Percentiles rank a stretch among this genome's conserved stretches.
Evolutionary conservation across 1,140 invertebrate genomes (phyloP).

Genomic region (Euborellia annulipes): DNA sequence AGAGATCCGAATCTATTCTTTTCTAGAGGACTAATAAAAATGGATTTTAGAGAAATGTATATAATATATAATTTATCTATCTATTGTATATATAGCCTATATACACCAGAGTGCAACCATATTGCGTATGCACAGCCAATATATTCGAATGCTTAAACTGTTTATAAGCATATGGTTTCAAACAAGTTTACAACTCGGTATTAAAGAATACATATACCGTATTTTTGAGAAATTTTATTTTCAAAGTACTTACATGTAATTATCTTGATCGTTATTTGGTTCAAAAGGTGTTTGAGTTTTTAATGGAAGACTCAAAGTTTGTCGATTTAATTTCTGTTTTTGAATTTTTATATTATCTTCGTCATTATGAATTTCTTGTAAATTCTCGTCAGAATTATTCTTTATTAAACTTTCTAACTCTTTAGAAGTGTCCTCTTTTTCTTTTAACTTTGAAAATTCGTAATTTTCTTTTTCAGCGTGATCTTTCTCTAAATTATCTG

Average conservation of each 20-base stretch:
- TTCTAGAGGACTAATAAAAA: no score
- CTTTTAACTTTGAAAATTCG: not conserved
- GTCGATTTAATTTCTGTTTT: slow-evolving; percentile 31
- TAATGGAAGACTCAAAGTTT: slow-evolving; percentile 50
- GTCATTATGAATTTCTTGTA: not conserved
- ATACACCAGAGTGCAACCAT: slow-evolving; percentile 27
- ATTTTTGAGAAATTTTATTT: no score
- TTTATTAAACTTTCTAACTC: not conserved
- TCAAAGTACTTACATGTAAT: no score
- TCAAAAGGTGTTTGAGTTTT: slow-evolving; percentile 41
- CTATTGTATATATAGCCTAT: no score
- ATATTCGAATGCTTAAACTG: not conserved
- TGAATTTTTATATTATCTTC: not conserved
- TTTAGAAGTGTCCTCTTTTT: not conserved
- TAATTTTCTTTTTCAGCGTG: not conserved
- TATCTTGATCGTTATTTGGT: slow-evolving; percentile 18
- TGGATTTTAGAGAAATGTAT: no score
- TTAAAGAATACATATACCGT: slow-evolving; percentile 17
- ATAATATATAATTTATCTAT: no score
- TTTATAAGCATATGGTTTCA: not conserved
- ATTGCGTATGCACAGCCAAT: slow-evolving; percentile 5
- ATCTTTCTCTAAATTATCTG: not conserved
- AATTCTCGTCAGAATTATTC: not conserved
- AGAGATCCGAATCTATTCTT: slow-evolving; percentile 36
- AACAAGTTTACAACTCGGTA: not conserved